Conservation (phyloP, 2,888 invertebrate species). For the Mallateleia sp. region DNA sequence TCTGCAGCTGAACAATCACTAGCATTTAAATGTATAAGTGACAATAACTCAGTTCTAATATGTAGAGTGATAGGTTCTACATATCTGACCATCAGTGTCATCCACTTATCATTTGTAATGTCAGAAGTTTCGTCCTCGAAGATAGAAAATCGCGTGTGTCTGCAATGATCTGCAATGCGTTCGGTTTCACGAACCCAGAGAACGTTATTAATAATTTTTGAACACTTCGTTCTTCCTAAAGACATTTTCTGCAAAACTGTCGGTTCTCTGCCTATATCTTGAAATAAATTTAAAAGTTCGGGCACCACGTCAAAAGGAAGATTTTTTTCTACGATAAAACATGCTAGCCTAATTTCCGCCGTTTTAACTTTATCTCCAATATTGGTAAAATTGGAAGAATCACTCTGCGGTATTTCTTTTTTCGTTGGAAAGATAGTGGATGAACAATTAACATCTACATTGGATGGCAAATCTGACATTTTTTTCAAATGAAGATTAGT, state of each 20-base stretch:
- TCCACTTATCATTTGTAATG: slow-evolving; percentile 35
- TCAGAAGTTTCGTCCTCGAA: slow-evolving; percentile 26
- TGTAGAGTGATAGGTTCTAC: slow-evolving; percentile 17
- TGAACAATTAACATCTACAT: not conserved
- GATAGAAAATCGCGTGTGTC: slow-evolving; percentile 29
- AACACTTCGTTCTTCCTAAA: slow-evolving; percentile 25
- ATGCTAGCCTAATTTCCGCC: not conserved
- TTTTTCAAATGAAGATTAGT: not conserved
- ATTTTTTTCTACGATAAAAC: slow-evolving; percentile 30
- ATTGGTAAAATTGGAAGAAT: not conserved
- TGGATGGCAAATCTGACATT: not conserved
- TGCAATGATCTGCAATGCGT: slow-evolving; percentile 5
- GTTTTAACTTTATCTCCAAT: not conserved
- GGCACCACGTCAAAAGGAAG: not conserved
- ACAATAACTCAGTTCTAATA: slow-evolving; percentile 21
- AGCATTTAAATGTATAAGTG: slow-evolving; percentile 20
- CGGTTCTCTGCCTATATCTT: slow-evolving; percentile 27
- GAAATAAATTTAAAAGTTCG: not conserved
- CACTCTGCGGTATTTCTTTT: not conserved
- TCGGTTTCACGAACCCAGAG: not conserved
- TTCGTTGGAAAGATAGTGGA: not conserved
- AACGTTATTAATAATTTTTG: slow-evolving; percentile 28
- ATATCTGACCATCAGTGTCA: slow-evolving; percentile 18
- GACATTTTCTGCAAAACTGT: slow-evolving; percentile 1
- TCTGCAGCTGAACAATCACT: slow-evolving; percentile 20